Percentiles rank a stretch among this genome's conserved stretches.
These are phyloP conservation scores for Drosophila limbata DNA, from an alignment of 2,888 invertebrate species.

Conservation along the genomic window DNA sequence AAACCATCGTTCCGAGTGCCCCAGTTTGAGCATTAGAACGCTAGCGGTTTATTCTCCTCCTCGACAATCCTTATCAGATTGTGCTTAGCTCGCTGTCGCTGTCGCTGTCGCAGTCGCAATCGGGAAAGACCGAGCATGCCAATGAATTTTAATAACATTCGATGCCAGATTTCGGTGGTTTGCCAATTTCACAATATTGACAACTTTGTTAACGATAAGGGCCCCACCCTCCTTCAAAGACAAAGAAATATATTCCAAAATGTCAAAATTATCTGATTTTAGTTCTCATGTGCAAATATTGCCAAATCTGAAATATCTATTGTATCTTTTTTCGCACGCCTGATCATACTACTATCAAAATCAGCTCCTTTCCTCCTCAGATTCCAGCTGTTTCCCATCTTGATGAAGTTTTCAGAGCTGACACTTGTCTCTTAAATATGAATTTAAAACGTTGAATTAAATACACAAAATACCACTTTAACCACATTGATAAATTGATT, in stretches of 20 bases:
- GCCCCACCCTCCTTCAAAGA: neutral
- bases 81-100: slow-evolving; percentile 30
- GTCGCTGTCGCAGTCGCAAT: slow-evolving; percentile 13
- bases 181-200: slow-evolving; percentile 30
- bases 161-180: slow-evolving; percentile 25
- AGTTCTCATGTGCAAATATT: neutral
- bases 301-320: neutral
- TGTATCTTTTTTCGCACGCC: neutral
- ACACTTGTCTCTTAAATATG: too few relatives aligned
- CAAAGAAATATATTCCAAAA: neutral
- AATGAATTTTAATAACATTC: slow-evolving; percentile 71
- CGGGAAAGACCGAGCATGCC: slow-evolving; percentile 40
- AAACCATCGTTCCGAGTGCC: slow-evolving; percentile 24
- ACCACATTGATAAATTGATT: too few relatives aligned
- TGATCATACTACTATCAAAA: too few relatives aligned
- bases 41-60: neutral
- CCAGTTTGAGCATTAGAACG: neutral
- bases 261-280: neutral
- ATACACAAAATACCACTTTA: too few relatives aligned
- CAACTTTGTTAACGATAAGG: slow-evolving; percentile 22
- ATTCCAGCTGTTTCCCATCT: too few relatives aligned
- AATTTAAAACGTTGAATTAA: too few relatives aligned
- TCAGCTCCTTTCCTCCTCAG: too few relatives aligned
- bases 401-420: too few relatives aligned
- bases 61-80: slow-evolving; percentile 55